Evolutionary conservation across 1,140 invertebrate species (phyloP).

Genomic region (Lepidurus couesii): DNA sequence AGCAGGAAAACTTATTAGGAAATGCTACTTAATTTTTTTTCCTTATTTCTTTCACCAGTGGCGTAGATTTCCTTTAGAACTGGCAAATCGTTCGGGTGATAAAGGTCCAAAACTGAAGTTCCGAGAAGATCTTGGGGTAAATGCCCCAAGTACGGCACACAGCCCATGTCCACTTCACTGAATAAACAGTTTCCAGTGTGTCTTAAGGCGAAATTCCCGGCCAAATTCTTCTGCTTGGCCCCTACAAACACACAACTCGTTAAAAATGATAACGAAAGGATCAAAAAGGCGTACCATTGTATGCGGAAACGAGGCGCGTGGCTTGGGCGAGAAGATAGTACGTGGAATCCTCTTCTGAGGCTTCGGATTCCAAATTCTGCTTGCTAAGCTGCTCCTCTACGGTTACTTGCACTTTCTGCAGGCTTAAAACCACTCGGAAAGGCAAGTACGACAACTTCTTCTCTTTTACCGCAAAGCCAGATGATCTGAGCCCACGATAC

Average conservation of each 20-base stretch:
- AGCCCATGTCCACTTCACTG: conserved; percentile 67
- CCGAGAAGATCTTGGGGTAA: conserved; percentile 81
- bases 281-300: conserved; percentile 56
- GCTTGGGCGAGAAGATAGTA: conserved; percentile 60
- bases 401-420: conserved; percentile 44
- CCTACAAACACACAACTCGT: conserved; percentile 24
- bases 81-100: conserved; percentile 76
- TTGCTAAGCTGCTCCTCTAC: not conserved
- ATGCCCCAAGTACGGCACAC: conserved; percentile 76
- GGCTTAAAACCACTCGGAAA: conserved; percentile 64
- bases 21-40: not conserved
- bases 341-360: conserved; percentile 26
- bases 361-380: not conserved
- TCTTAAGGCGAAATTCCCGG: conserved; percentile 61
- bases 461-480: conserved; percentile 56
- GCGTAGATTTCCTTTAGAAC: conserved; percentile 76
- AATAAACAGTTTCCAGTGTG: conserved; percentile 68
- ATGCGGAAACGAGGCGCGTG: conserved; percentile 63
- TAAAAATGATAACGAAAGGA: conserved; percentile 25
- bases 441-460: conserved; percentile 59
- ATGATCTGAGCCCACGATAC: conserved; percentile 49
- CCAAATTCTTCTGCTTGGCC: conserved; percentile 35
- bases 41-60: conserved; percentile 54
- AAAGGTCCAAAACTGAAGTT: conserved; percentile 74
- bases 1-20: conserved; percentile 29